These are phyloP conservation scores for Mionectes olivaceus DNA, from an alignment of 2,797 vertebrate species.

Conservation along the genomic window DNA sequence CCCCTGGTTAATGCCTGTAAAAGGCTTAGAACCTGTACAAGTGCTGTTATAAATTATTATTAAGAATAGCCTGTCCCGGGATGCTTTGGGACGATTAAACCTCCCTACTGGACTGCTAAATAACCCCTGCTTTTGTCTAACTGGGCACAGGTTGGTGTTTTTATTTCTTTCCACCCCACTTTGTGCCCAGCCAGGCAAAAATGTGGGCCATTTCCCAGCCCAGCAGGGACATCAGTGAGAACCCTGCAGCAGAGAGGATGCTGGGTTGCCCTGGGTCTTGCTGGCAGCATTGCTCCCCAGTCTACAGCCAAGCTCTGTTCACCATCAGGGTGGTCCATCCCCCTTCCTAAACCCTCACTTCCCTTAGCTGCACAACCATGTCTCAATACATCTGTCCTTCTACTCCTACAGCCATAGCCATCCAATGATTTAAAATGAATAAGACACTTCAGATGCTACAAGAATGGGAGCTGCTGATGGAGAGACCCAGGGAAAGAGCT, in stretches of 20 bases:
- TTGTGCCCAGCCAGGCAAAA: constrained; percentile 1
- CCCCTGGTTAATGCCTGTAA: neutral
- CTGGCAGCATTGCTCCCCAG: neutral
- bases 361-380: neutral
- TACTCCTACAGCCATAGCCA: neutral
- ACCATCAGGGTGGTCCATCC: neutral
- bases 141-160: neutral
- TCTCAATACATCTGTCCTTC: neutral
- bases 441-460: neutral
- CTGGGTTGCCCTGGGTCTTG: neutral
- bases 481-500: neutral
- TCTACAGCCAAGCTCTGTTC: neutral
- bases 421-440: neutral
- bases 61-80: neutral
- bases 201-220: neutral
- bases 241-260: neutral
- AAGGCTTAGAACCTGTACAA: neutral
- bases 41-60: neutral
- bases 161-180: neutral
- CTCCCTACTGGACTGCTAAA: neutral
- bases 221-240: neutral
- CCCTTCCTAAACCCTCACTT: neutral
- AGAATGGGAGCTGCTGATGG: neutral
- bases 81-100: neutral
- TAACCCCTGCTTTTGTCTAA: neutral